A percentile compares a stretch with the other conserved stretches of the same genome.
phyloP scores from a whole-genome alignment of 2,797 vertebrate species.

The Hydrophis major region DNA sequence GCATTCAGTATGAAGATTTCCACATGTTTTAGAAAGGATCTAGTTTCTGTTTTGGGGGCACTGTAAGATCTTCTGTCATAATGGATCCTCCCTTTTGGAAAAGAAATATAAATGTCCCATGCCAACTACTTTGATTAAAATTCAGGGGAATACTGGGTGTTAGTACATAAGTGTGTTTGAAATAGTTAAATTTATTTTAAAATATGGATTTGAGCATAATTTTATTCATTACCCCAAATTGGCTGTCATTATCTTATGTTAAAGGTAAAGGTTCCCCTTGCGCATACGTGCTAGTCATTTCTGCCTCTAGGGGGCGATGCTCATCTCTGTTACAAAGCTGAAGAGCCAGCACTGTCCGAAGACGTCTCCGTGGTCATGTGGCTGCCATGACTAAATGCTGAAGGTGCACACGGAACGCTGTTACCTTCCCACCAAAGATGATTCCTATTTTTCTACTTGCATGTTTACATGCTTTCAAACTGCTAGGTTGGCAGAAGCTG shows the following conservation, averaged over 20 bases:
- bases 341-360: no score
- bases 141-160: background rate
- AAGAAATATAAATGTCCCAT: background rate
- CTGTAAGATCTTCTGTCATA: background rate
- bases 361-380: no score
- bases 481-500: no score
- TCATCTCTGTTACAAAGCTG: no score
- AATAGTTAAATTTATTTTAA: background rate
- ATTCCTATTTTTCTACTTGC: no score
- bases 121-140: background rate
- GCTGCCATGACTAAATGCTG: no score
- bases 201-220: background rate
- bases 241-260: background rate
- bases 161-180: background rate
- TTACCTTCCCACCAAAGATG: no score
- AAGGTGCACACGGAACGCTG: no score
- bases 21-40: background rate
- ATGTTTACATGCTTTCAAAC: no score
- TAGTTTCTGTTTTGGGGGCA: background rate
- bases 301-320: no score
- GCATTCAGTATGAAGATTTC: background rate
- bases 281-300: no score
- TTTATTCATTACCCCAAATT: background rate
- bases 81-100: background rate
- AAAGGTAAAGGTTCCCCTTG: no score